A percentile compares a stretch with the other conserved stretches of the same genome.
Evolutionary conservation across 2,797 vertebrate species (phyloP).

Genomic region (Myotis findleyi): DNA sequence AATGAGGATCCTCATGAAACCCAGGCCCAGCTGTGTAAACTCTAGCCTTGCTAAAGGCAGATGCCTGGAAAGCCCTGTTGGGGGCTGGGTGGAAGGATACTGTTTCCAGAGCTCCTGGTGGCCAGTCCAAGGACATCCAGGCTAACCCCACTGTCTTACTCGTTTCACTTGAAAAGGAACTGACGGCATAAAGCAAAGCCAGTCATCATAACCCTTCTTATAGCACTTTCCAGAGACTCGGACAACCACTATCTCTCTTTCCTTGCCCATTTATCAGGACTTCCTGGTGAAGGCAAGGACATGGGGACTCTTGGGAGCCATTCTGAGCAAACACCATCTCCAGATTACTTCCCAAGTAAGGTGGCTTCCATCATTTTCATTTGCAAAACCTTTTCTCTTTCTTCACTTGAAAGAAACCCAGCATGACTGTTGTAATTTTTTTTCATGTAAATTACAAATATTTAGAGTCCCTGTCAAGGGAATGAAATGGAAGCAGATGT

Average conservation of each 20-base stretch:
- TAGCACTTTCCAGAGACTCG: not conserved
- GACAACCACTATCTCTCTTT: not conserved
- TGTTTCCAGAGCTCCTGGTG: not conserved
- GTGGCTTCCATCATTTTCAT: conserved; percentile 57
- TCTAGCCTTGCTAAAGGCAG: not conserved
- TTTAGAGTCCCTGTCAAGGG: conserved; percentile 78
- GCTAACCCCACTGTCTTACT: not conserved
- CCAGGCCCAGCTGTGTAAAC: not conserved
- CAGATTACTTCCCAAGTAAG: conserved; percentile 35
- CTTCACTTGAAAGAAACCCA: conserved; percentile 64
- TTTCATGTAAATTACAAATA: conserved; percentile 79
- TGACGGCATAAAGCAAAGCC: not conserved
- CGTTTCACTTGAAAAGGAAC: not conserved
- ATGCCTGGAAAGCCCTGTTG: not conserved
- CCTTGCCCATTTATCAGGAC: not conserved
- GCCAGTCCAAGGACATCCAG: not conserved
- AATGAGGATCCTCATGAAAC: not conserved
- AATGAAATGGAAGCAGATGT: conserved; percentile 78
- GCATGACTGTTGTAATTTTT: conserved; percentile 69
- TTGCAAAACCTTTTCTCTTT: conserved; percentile 66
- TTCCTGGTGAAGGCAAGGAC: not conserved
- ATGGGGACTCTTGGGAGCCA: not conserved
- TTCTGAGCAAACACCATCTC: conserved; percentile 1
- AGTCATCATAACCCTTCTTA: not conserved
- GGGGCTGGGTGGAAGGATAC: not conserved